A percentile compares a stretch with the other conserved stretches of the same genome.
phyloP scores from a whole-genome alignment of 2,797 vertebrate genomes.

The Thalassophryne amazonica region DNA sequence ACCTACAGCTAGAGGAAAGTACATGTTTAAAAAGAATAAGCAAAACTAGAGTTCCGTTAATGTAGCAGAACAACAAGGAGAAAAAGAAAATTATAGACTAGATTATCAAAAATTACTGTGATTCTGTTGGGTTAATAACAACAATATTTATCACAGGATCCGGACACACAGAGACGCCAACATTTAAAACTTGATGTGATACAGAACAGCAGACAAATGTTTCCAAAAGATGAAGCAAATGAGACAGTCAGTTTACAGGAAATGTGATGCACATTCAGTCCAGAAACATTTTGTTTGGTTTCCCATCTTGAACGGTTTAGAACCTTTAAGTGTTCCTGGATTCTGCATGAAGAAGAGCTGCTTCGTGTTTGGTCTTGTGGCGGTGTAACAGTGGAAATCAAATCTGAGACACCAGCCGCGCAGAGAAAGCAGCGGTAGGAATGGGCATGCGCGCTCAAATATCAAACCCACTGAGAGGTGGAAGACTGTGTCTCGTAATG shows the following conservation, averaged over 20 bases:
- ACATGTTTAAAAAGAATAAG: conserved; percentile 1
- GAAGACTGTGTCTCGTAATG: conserved; percentile 16
- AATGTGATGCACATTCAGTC: background rate
- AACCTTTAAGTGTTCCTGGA: background rate
- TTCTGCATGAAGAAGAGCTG: conserved; percentile 8
- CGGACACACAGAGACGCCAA: background rate
- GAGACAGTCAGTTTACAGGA: background rate
- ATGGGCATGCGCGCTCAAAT: conserved; percentile 19
- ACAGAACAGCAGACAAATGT: background rate
- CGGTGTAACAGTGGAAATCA: conserved; percentile 28
- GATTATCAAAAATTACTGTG: background rate
- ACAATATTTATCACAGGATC: background rate
- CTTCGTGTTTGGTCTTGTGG: conserved; percentile 2
- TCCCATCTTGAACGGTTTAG: background rate
- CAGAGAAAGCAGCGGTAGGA: background rate
- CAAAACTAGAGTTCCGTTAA: background rate
- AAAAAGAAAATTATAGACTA: background rate
- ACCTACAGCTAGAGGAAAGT: conserved; percentile 16
- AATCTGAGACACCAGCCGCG: conserved; percentile 31
- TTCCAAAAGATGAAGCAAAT: background rate
- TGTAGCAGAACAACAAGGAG: background rate
- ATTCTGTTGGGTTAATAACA: background rate
- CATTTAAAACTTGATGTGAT: background rate
- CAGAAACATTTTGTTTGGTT: background rate
- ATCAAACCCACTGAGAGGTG: conserved; percentile 21